Base-by-base conservation (phyloP, 2,797 vertebrate species). In the Threskiornis aethiopicus region DNA sequence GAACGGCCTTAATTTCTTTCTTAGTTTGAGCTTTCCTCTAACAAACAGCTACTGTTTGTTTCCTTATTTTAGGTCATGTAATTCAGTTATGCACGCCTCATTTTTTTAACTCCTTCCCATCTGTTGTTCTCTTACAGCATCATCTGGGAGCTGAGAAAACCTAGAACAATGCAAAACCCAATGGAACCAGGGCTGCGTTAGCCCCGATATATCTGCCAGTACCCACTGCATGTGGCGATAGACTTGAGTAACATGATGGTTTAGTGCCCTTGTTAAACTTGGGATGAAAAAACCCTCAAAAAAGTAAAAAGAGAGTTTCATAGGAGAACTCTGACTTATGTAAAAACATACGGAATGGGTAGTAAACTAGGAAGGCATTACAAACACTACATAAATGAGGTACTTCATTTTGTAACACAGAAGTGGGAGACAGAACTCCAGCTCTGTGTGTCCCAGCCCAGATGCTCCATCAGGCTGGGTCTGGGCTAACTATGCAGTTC, bases 171-270 rank as follows among this genome's bases (percentile, higher is more conserved):
- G 16, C 33, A 39, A 52, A 67, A 9, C 31, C 25, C 6, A 2
- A 28, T 2, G 19, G 49, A 39, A 29, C 7, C 20, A 17, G 41
- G n/a, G 59, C 54, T 42, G 21, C 0, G 1, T 31, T 10, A 54
- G n/a, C 65, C 29, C 31, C 5, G 41, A 12, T 2, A 4, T 16
- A 12, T 9, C 55, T 6, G 9, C 22, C 35, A 33, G 39, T 0
- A 18, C 4, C 33, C 28, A 13, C 33, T 3, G 11, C 51, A 4
- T 10, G 11, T 1, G 28, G 44, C 0, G 4, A 49, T 6, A 28
- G 0, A 16, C 8, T 13, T 0, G 2, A 71, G 12, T 5, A n/a
- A 64, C 6, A 2, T 3, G 9, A n/a, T 1, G 6, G 13, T 54
- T 51, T 22, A 69, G 21, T 35, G 31, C 29, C 39, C 26, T 12